A percentile compares a stretch with the other conserved stretches of the same genome.
Conservation (phyloP, 2,113 vertebrate species). For the Pseudonaja textilis region DNA sequence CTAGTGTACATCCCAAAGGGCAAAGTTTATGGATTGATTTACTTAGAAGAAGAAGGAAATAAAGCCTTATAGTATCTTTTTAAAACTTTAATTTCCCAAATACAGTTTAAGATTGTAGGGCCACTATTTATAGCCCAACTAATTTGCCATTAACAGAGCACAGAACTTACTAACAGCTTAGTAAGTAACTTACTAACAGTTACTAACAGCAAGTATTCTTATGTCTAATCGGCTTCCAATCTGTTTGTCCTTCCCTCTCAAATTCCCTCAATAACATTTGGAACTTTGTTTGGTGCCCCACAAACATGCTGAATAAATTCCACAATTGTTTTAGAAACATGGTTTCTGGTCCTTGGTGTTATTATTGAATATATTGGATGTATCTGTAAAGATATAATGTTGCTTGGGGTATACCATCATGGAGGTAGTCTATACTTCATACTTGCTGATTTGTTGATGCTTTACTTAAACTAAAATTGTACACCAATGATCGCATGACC, state of each 20-base stretch:
- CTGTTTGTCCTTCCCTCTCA: background rate
- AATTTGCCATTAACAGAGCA: background rate
- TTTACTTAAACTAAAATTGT: background rate
- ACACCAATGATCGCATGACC: background rate
- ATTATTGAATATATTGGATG: background rate
- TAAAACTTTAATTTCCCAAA: background rate
- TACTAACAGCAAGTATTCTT: background rate
- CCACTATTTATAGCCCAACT: background rate
- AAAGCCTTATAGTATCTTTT: background rate
- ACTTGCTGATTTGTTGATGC: background rate
- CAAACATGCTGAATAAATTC: background rate
- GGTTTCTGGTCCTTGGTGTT: background rate
- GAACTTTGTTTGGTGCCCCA: background rate
- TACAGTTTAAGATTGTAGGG: background rate
- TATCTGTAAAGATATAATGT: background rate
- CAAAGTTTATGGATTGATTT: background rate
- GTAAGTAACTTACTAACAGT: too few species aligned
- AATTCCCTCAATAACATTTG: background rate
- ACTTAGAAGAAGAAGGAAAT: background rate
- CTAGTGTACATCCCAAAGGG: background rate
- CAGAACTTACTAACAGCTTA: background rate
- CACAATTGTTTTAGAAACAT: background rate
- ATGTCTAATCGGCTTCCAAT: background rate
- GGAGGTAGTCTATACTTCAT: background rate
- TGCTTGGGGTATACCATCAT: background rate